Evolutionary conservation across 2,888 invertebrate genomes (phyloP).

Genomic region (Pharmacophagus antenor): DNA sequence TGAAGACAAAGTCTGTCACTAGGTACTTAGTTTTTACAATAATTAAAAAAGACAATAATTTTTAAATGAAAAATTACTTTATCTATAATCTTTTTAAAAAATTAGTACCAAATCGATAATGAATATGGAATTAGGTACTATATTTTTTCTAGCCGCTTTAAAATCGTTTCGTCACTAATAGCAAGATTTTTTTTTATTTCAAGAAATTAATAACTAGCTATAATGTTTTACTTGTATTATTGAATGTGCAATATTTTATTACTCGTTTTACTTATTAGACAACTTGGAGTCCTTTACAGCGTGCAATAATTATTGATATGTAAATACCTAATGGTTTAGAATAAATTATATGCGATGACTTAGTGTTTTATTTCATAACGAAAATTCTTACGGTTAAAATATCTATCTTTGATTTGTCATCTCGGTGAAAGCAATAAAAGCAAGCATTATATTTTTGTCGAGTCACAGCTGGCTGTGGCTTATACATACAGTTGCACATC

Average conservation of each 20-base stretch:
- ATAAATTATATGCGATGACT: slow-evolving; percentile 22
- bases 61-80: not conserved
- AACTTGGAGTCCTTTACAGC: slow-evolving; percentile 11
- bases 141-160: slow-evolving; percentile 5
- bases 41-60: too few species aligned
- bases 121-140: not conserved
- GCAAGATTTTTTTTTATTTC: not conserved
- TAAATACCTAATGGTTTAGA: slow-evolving; percentile 28
- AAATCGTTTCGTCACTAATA: slow-evolving; percentile 23
- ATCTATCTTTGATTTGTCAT: slow-evolving; percentile 1
- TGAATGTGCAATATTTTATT: slow-evolving; percentile 29
- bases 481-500: not conserved
- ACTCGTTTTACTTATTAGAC: slow-evolving; percentile 15
- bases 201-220: not conserved
- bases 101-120: not conserved
- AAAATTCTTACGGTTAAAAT: not conserved
- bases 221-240: slow-evolving; percentile 21
- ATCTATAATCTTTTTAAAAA: not conserved
- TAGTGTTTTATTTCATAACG: slow-evolving; percentile 8
- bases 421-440: not conserved
- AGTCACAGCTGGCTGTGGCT: not conserved
- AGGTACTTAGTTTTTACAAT: not conserved
- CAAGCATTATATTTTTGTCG: not conserved
- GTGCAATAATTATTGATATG: slow-evolving; percentile 29
- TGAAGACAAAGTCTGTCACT: too few species aligned